Conservation (phyloP, 2,888 invertebrate species). For the Didymodactylos carnosus region DNA sequence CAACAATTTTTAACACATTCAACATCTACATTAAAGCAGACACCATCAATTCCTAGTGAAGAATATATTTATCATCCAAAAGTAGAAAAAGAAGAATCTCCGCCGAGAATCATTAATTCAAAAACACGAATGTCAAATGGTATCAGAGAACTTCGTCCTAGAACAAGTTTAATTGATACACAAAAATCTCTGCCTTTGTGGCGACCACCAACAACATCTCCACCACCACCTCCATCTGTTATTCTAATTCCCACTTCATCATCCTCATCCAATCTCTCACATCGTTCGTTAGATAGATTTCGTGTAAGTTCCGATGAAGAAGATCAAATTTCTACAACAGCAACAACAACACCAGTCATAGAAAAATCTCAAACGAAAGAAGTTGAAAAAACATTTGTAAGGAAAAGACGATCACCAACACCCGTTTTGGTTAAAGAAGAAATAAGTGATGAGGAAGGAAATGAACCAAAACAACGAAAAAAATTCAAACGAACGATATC, state of each 20-base stretch:
- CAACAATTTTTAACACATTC: not conserved
- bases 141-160: too few relatives aligned
- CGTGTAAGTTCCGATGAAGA: not conserved
- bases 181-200: too few relatives aligned
- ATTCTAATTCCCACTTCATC: not conserved
- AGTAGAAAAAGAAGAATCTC: too few relatives aligned
- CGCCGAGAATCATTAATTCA: too few relatives aligned
- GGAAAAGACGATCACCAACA: too few relatives aligned
- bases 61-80: not conserved
- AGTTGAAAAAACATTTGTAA: not conserved
- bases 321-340: not conserved
- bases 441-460: too few relatives aligned
- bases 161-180: too few relatives aligned
- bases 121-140: too few relatives aligned
- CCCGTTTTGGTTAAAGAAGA: too few relatives aligned
- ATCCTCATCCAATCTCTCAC: too few relatives aligned
- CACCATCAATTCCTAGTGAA: not conserved
- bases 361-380: not conserved
- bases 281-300: not conserved
- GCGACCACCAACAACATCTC: not conserved
- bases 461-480: too few relatives aligned
- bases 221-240: not conserved
- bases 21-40: too few relatives aligned
- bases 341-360: not conserved
- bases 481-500: not conserved